phyloP scores from a whole-genome alignment of 2,888 invertebrate genomes.

The Silvanus unidentatus region DNA sequence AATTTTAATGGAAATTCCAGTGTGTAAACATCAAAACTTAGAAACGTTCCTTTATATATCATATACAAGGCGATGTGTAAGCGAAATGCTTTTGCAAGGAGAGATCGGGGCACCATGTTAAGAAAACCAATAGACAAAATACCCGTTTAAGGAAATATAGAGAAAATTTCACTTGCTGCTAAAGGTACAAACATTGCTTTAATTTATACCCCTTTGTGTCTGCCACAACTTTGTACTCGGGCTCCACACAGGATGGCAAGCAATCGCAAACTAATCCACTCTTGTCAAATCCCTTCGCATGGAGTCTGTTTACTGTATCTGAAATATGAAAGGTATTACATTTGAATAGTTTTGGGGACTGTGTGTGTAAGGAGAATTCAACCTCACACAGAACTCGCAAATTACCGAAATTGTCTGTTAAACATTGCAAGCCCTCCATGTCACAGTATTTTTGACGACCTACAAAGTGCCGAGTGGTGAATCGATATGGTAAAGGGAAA shows the following conservation, averaged over 20 bases:
- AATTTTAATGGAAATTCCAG: too few species aligned
- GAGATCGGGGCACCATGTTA: too few species aligned
- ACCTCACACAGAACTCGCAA: constrained; percentile 6
- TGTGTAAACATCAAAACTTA: too few species aligned
- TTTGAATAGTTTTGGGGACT: constrained; percentile 11
- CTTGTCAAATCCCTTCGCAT: constrained; percentile 44
- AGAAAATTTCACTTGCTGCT: too few species aligned
- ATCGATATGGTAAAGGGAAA: too few species aligned
- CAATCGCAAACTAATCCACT: constrained; percentile 52
- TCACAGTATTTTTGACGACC: constrained; percentile 50
- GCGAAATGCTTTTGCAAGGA: too few species aligned
- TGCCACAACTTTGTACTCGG: constrained; percentile 51
- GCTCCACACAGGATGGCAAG: constrained; percentile 56
- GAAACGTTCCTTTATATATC: too few species aligned
- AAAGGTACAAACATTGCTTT: too few species aligned
- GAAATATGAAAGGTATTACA: constrained; percentile 21
- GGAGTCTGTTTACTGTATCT: constrained; percentile 46
- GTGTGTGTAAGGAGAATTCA: constrained; percentile 6
- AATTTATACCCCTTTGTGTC: constrained; percentile 47
- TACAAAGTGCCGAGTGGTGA: too few species aligned
- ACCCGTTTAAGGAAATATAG: too few species aligned
- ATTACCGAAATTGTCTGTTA: constrained; percentile 48
- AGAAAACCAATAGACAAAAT: too few species aligned
- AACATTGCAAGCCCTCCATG: constrained; percentile 52
- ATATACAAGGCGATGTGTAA: too few species aligned